phyloP scores from a whole-genome alignment of 2,797 vertebrate species.

The Netta rufina region DNA sequence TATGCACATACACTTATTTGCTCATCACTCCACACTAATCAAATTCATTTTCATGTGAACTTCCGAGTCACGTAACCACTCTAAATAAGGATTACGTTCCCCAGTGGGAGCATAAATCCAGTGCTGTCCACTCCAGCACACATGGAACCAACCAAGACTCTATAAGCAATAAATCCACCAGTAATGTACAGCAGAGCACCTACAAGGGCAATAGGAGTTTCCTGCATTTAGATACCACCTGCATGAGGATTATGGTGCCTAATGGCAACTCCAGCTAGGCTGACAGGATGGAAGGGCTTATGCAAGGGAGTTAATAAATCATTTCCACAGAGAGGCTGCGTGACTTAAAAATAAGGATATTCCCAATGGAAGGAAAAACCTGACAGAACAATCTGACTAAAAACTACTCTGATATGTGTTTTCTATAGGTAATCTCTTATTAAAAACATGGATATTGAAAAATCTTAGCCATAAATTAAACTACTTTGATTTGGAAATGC shows the following conservation, averaged over 20 bases:
- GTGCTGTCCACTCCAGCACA: not conserved
- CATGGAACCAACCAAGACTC: not conserved
- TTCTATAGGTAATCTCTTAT: not conserved
- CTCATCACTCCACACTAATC: not conserved
- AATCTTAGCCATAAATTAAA: not conserved
- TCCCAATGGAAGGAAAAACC: accelerated
- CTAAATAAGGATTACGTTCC: not conserved
- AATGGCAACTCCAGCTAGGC: not conserved
- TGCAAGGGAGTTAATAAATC: not conserved
- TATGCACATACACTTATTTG: not conserved
- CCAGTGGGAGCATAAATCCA: not conserved
- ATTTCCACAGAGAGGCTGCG: not conserved
- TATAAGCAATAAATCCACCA: not conserved
- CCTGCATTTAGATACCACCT: not conserved
- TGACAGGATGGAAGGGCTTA: not conserved
- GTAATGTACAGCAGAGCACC: not conserved
- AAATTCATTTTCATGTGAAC: not conserved
- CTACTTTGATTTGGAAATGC: not conserved
- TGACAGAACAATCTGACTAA: not conserved
- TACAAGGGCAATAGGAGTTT: not conserved
- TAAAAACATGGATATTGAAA: not conserved
- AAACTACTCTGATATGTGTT: not conserved
- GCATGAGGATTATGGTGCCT: not conserved
- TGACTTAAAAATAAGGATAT: not conserved
- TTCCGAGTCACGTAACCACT: not conserved